Percentiles rank a stretch among this genome's conserved stretches.
Conservation (phyloP, 2,888 invertebrate species). For the Sminthurides aquaticus region DNA sequence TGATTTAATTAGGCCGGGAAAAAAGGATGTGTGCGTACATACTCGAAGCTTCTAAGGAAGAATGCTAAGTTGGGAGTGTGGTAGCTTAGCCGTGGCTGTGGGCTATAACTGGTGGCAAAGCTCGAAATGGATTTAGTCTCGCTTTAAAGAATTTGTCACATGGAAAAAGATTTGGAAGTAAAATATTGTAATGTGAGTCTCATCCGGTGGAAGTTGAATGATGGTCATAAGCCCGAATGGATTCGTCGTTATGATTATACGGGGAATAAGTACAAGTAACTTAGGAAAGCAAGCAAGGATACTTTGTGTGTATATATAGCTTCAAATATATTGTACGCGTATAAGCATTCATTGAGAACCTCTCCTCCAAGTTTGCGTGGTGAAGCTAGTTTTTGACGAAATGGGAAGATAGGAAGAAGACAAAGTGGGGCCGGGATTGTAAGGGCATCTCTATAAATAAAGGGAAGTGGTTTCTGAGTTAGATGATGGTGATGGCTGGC, state of each 20-base stretch:
- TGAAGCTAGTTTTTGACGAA: too few species aligned
- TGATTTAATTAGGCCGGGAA: slow-evolving; percentile 1
- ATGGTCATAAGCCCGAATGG: background rate
- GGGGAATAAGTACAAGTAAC: background rate
- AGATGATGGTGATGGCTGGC: background rate
- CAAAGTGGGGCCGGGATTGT: too few species aligned
- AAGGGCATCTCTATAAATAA: background rate
- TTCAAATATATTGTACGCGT: too few species aligned
- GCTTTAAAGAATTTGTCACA: background rate
- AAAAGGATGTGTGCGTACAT: background rate
- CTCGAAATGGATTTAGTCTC: too few species aligned
- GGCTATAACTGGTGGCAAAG: too few species aligned
- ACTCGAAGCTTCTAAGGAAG: background rate
- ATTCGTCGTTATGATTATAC: too few species aligned
- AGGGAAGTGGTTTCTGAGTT: background rate
- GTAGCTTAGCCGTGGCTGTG: background rate
- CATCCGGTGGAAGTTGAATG: slow-evolving; percentile 27
- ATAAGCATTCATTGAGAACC: too few species aligned
- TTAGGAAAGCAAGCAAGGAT: background rate
- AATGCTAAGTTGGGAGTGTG: background rate
- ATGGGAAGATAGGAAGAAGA: too few species aligned
- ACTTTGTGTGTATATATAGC: too few species aligned
- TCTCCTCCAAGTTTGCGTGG: too few species aligned
- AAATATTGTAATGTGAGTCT: slow-evolving; percentile 32
- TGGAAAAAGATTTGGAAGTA: background rate